Evolutionary conservation across 2,113 vertebrate species (phyloP).

Genomic region (Hippocampus abdominalis): DNA sequence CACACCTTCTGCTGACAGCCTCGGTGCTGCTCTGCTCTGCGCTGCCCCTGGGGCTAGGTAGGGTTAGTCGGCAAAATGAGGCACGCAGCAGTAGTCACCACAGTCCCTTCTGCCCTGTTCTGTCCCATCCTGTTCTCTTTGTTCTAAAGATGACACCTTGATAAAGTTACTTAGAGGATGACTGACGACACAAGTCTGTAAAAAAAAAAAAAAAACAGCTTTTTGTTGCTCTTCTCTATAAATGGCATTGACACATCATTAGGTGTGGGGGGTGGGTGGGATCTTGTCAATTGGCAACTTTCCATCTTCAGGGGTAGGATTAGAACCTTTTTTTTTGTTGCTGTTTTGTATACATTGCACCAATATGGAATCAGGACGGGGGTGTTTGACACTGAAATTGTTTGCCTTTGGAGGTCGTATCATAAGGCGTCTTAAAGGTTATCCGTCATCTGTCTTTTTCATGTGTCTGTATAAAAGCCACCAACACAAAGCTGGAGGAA

Average conservation of each 20-base stretch:
- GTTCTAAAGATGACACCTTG: slow-evolving; percentile 49
- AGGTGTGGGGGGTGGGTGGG: no score
- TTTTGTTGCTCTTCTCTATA: not conserved
- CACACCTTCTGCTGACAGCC: slow-evolving; percentile 58
- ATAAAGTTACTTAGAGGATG: slow-evolving; percentile 68
- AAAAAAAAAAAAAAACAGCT: no score
- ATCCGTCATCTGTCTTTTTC: not conserved
- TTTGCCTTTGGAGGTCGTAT: no score
- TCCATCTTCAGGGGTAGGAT: no score
- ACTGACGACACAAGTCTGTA: not conserved
- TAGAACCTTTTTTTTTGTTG: no score
- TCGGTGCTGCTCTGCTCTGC: slow-evolving; percentile 20
- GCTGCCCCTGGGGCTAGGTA: slow-evolving; percentile 58
- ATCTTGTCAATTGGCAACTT: no score
- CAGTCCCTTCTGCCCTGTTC: slow-evolving; percentile 63
- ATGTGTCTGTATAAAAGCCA: not conserved
- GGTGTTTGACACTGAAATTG: no score
- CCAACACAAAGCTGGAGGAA: not conserved
- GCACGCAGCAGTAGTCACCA: slow-evolving; percentile 58
- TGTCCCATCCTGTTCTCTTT: slow-evolving; percentile 43
- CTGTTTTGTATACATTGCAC: no score
- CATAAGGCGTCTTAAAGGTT: no score
- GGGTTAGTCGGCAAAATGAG: slow-evolving; percentile 58
- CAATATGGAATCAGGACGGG: no score
- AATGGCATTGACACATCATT: not conserved